Evolutionary conservation across 2,113 vertebrate species (phyloP), one percentile per base, ranked within the genome.

Genomic region (Poeciliopsis occidentalis): DNA sequence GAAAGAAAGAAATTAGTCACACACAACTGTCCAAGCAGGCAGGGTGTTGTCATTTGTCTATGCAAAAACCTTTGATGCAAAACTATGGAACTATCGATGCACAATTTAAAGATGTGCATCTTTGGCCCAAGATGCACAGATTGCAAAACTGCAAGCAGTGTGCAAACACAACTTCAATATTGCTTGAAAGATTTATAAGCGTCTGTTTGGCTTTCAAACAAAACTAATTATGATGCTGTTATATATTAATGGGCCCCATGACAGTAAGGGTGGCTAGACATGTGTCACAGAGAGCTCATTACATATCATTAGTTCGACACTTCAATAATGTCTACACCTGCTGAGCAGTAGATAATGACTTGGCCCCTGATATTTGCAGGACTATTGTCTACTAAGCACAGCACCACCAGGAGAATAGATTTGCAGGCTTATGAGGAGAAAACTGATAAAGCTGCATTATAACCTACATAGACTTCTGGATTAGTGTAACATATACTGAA

Each of bases 251-350:
- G 85, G 89, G 82, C 88, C 91, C 91, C 90, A 75, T 87, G 93
- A 87, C 89, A 90, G 88, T 86, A 84, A 91, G 86, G 76, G 81
- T 90, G 90, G 88, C 91, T 89, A 93, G 92, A 92, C 92, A 86
- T 87, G 89, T 93, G 93, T 93, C 91, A 94, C 90, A 86, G 84
- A 90, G 92, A 93, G 89, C 91, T 94, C 94, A 94, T 94, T 94
- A 94, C 92, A 86, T 92, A 92, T 94, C 92, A 94, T 94, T 94
- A 94, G 88, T 92, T 92, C 90, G 89, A 93, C 92, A 93, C 92
- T 93, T 89, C 88, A 93, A 93, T 93, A 93, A 95, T 88, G 91
- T 93, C 91, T 89, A 87, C 88, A 91, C 94, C 87, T 93, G 92
- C 92, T 93, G 91, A 91, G 92, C 86, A 81, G 81, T 79, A 92